Base-by-base conservation (phyloP, 2,113 vertebrate genomes). In the Scolopax mira region DNA sequence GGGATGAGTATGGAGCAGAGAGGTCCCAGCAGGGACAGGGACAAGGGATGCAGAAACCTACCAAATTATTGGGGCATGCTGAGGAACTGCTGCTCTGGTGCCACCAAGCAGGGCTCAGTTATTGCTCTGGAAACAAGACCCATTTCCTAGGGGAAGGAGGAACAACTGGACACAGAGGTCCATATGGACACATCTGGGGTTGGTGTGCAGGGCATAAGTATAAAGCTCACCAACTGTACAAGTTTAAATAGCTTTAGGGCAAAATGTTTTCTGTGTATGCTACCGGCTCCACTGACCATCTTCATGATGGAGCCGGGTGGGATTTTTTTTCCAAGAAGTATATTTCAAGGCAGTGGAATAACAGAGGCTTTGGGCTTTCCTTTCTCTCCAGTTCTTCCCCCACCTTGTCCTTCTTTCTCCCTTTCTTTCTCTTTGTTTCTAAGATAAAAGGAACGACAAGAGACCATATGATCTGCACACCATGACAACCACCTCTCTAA, bases 41-140 rank as follows among this genome's bases (percentile, higher is more conserved):
- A 3, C 15, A 24, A 61, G 54, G 49, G 49, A 4, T 46, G 37
- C 25, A 58, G 58, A 33, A 73, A 85, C 17, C 27, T 62, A 57
- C 10, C n/a, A 37, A 4, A 5, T 0, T 14, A 3, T 2, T 13
- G 54, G n/a, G 31, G 41, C 14, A 62, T 30, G 17, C 31, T 10
- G 39, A 39, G 67, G 49, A 90, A 1, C 18, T 28, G 23, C 58
- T 52, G 30, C 35, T 51, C 16, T 73, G 52, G 18, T 85, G 62
- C 15, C 70, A 24, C 10, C 0, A 3, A 75, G 14, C 14, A 55
- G 12, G 12, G 30, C 27, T 65, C 4, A 4, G 49, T 7, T 0
- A 0, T 25, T 41, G 51, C 1, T 66, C 25, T 0, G 1, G 9
- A 39, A 24, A 0, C 23, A 62, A 25, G 51, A 31, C 2, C 8